Evolutionary conservation across 2,888 invertebrate genomes (phyloP).

Genomic region (Cephus pulcher): DNA sequence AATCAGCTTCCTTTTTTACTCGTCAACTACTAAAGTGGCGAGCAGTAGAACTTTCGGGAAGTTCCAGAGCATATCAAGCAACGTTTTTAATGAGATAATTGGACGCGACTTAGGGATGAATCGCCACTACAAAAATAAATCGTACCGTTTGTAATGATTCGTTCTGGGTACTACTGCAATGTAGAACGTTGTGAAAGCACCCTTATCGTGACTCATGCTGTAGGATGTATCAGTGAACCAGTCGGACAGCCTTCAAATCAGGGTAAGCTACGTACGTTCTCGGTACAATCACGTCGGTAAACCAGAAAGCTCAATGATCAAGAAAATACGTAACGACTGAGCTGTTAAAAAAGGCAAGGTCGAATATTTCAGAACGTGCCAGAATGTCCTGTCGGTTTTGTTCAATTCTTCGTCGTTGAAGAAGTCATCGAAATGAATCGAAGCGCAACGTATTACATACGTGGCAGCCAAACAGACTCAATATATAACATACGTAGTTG

Average conservation of each 20-base stretch:
- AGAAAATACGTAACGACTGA: background rate
- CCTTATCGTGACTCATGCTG: background rate
- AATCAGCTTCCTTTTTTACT: background rate
- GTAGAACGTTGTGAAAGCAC: background rate
- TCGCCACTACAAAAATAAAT: background rate
- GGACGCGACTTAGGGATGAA: background rate
- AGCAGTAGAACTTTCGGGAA: background rate
- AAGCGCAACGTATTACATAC: background rate
- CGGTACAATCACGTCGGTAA: background rate
- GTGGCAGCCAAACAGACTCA: too few species aligned
- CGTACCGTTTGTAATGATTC: background rate
- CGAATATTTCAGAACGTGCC: background rate
- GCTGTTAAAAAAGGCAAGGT: background rate
- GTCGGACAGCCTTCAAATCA: background rate
- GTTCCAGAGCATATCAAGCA: background rate
- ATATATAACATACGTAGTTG: too few species aligned
- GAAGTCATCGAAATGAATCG: background rate
- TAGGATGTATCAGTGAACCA: background rate
- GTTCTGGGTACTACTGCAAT: background rate
- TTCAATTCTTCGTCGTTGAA: background rate
- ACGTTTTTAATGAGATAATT: background rate
- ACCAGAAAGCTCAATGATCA: background rate
- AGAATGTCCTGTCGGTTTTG: conserved; percentile 12
- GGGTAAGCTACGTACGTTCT: background rate
- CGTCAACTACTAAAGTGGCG: background rate